Evolutionary conservation across 2,113 vertebrate genomes (phyloP).

Genomic region (Odontesthes bonariensis): DNA sequence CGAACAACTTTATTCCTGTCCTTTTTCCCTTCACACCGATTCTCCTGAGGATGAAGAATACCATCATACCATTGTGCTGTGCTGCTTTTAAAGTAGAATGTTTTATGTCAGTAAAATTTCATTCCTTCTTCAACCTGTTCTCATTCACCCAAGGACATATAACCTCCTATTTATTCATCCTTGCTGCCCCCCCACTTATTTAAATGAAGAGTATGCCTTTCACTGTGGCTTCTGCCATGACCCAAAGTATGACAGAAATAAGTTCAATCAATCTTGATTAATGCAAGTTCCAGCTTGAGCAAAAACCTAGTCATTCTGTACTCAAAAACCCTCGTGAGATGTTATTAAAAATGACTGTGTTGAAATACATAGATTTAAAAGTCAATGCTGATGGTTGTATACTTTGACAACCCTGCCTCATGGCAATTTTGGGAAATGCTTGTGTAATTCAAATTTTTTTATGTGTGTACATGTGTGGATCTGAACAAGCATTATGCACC

Average conservation of each 20-base stretch:
- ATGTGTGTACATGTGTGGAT: neutral
- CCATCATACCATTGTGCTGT: constrained; percentile 66
- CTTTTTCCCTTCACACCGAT: constrained; percentile 64
- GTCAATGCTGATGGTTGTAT: constrained; percentile 37
- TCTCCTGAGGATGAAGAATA: constrained; percentile 74
- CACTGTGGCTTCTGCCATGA: constrained; percentile 88
- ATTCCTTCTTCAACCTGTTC: constrained; percentile 79
- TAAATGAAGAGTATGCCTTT: constrained; percentile 85
- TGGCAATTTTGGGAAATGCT: neutral
- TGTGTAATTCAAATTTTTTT: neutral
- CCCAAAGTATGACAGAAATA: constrained; percentile 88
- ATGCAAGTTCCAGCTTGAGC: constrained; percentile 82
- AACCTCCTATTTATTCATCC: constrained; percentile 71
- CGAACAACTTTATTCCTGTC: constrained; percentile 72
- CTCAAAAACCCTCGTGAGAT: constrained; percentile 81
- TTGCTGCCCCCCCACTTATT: constrained; percentile 71
- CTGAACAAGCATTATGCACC: too few species aligned
- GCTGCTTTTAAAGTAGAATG: constrained; percentile 72
- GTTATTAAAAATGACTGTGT: constrained; percentile 59
- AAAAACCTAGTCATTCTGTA: constrained; percentile 82
- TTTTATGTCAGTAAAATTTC: constrained; percentile 73
- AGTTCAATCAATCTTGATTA: constrained; percentile 82
- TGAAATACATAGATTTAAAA: constrained; percentile 50
- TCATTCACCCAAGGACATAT: constrained; percentile 81
- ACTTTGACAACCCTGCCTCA: neutral